A percentile compares a stretch with the other conserved stretches of the same genome.
phyloP scores from a whole-genome alignment of 1,140 invertebrate species.

The Drosophila varians region DNA sequence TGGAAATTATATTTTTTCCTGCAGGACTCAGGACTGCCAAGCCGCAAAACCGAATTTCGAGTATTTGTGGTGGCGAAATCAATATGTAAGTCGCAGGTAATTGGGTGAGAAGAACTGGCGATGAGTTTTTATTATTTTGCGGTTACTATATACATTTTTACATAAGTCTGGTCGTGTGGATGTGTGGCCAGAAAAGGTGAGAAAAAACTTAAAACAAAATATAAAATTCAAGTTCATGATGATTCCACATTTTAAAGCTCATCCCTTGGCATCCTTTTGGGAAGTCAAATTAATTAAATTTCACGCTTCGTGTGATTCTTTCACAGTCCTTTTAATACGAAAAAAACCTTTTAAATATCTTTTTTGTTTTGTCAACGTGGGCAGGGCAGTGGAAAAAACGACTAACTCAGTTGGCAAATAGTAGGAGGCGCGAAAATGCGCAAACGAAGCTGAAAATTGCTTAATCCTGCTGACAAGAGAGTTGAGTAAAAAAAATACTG shows the following conservation, averaged over 20 bases:
- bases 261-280: neutral
- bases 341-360: constrained; percentile 11
- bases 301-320: constrained; percentile 54
- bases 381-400: constrained; percentile 8
- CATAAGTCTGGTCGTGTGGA: neutral
- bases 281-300: constrained; percentile 69
- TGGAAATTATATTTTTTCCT: constrained; percentile 71
- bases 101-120: constrained; percentile 29
- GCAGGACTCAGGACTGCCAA: constrained; percentile 16
- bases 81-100: constrained; percentile 48
- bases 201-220: neutral
- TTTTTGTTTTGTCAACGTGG: constrained; percentile 51
- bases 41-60: constrained; percentile 32
- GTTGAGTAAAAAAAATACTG: constrained; percentile 58
- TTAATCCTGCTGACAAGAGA: constrained; percentile 80
- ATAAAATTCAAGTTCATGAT: neutral
- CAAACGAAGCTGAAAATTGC: constrained; percentile 79
- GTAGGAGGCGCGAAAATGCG: constrained; percentile 59
- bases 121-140: constrained; percentile 57
- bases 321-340: constrained; percentile 43
- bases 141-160: constrained; percentile 10
- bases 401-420: constrained; percentile 3
- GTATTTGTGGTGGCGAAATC: constrained; percentile 20
- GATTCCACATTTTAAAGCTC: neutral
- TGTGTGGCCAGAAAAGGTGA: no score